A percentile compares a stretch with the other conserved stretches of the same genome.
Conservation (phyloP, 92 coral and sea anemone genomes). For the Epizoanthus illoricatus region DNA sequence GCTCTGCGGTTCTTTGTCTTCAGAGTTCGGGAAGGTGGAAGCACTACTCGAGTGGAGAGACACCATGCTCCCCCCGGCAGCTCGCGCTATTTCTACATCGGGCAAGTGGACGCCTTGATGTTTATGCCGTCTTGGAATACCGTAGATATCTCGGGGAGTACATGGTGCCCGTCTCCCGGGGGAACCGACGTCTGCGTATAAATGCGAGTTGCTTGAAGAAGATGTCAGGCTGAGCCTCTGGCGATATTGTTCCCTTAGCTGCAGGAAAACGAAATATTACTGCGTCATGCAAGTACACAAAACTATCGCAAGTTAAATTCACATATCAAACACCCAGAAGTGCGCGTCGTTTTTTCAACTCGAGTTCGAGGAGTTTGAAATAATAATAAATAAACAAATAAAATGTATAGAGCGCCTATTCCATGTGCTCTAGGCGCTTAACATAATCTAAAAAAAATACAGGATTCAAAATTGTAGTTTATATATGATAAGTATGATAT, state of each 20-base stretch:
- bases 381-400: no score
- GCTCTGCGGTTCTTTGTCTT: background rate
- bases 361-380: no score
- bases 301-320: background rate
- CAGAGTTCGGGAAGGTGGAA: background rate
- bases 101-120: constrained; percentile 11
- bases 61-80: background rate
- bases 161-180: background rate
- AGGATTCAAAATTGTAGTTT: no score
- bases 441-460: no score
- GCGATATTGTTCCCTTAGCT: background rate
- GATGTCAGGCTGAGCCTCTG: background rate
- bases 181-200: background rate
- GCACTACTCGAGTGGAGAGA: background rate
- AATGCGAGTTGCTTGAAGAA: constrained; percentile 26
- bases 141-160: constrained; percentile 29
- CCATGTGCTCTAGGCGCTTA: no score
- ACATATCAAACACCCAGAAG: no score
- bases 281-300: background rate
- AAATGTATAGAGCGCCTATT: no score
- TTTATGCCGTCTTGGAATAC: constrained; percentile 26
- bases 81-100: background rate
- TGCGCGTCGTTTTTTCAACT: no score
- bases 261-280: background rate
- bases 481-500: no score